Percentiles rank a stretch among this genome's conserved stretches.
Conservation (phyloP, 2,797 vertebrate genomes). For the Sebastiscus tertius region DNA sequence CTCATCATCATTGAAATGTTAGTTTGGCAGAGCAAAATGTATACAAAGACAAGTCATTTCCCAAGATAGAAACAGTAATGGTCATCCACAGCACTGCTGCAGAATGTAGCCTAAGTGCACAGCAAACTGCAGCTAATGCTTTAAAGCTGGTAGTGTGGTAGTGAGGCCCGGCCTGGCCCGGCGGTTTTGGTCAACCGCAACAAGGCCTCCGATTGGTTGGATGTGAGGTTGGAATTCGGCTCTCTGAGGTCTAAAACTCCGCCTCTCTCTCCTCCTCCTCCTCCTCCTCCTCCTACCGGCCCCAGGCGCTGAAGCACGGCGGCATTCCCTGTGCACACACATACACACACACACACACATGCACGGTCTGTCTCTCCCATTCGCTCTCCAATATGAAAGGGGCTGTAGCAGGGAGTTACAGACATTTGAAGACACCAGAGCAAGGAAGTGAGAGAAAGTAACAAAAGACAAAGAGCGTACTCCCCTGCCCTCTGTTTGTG, state of each 20-base stretch:
- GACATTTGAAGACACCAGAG: constrained; percentile 43
- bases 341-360: neutral
- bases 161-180: constrained; percentile 70
- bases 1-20: neutral
- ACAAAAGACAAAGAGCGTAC: constrained; percentile 56
- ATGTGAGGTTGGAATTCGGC: constrained; percentile 85
- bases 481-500: constrained; percentile 48
- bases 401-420: constrained; percentile 41
- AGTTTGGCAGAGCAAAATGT: neutral
- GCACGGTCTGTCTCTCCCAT: neutral
- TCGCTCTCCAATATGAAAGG: constrained; percentile 34
- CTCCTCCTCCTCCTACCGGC: constrained; percentile 55
- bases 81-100: neutral
- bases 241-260: constrained; percentile 79
- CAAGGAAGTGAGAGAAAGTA: constrained; percentile 57
- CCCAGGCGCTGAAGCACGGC: constrained; percentile 70
- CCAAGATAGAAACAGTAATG: neutral
- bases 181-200: constrained; percentile 77
- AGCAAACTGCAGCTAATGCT: constrained; percentile 65
- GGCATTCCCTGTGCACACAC: constrained; percentile 70
- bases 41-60: neutral
- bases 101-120: constrained; percentile 31
- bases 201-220: constrained; percentile 78
- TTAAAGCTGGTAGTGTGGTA: constrained; percentile 71
- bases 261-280: constrained; percentile 66